These are phyloP conservation scores for Heptranchias perlo DNA, from an alignment of 2,113 vertebrate species.

Conservation along the genomic window DNA sequence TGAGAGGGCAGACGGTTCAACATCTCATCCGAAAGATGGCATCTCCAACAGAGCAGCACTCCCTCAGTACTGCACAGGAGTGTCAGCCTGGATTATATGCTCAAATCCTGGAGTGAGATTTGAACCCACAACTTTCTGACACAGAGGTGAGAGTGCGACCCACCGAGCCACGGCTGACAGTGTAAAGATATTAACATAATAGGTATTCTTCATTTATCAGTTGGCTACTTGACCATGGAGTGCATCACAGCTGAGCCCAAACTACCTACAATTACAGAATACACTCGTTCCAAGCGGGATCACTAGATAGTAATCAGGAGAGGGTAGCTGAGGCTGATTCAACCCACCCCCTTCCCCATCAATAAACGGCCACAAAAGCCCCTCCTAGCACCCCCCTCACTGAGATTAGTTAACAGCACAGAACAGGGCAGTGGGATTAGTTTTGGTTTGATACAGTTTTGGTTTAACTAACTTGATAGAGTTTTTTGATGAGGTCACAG, in stretches of 20 bases:
- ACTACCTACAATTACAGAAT: not conserved
- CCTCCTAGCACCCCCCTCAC: not conserved
- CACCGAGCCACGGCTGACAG: not conserved
- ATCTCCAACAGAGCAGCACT: not conserved
- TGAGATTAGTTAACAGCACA: not conserved
- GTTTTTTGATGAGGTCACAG: too few relatives aligned
- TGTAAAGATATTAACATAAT: not conserved
- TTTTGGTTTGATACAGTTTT: too few relatives aligned
- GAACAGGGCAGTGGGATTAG: too few relatives aligned
- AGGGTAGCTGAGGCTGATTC: not conserved
- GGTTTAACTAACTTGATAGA: too few relatives aligned
- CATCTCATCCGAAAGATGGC: too few relatives aligned
- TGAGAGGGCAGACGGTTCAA: too few relatives aligned
- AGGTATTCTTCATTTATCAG: too few relatives aligned
- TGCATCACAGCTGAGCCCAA: not conserved
- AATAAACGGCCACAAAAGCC: not conserved
- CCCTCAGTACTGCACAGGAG: not conserved
- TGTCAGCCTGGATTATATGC: not conserved
- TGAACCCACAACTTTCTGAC: not conserved
- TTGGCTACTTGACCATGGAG: not conserved
- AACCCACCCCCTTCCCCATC: not conserved
- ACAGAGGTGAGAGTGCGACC: not conserved
- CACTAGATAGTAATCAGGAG: not conserved
- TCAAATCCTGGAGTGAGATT: not conserved
- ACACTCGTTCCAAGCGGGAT: not conserved